These are phyloP conservation scores for Rhagium mordax DNA, from an alignment of 2,888 invertebrate species.

Conservation along the genomic window DNA sequence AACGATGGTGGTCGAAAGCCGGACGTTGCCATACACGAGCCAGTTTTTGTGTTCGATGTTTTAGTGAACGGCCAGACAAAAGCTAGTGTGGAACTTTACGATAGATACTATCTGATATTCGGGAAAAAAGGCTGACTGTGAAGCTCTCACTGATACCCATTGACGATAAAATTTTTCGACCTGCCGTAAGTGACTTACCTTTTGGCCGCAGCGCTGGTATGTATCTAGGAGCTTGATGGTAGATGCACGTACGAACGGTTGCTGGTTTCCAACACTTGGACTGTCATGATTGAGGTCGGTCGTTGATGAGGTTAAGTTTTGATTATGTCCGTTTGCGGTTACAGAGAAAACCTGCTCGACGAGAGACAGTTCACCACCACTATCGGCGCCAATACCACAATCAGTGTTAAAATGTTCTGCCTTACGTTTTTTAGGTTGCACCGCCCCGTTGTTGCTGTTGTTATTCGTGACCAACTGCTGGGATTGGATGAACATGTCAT, in stretches of 20 bases:
- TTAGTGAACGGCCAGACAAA: too few species aligned
- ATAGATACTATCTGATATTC: too few species aligned
- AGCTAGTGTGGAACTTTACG: too few species aligned
- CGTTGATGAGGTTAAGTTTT: constrained; percentile 66
- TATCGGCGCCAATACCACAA: constrained; percentile 45
- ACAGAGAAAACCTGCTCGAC: constrained; percentile 50
- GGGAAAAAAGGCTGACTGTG: too few species aligned
- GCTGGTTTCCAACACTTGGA: constrained; percentile 65
- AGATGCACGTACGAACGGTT: constrained; percentile 77
- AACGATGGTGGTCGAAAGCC: too few species aligned
- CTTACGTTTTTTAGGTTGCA: constrained; percentile 67
- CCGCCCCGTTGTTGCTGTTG: constrained; percentile 68
- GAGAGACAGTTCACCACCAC: constrained; percentile 65
- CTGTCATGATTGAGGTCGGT: constrained; percentile 64
- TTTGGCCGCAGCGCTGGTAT: constrained; percentile 78
- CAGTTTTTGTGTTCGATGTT: too few species aligned
- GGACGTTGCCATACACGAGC: too few species aligned
- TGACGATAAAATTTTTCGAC: too few species aligned
- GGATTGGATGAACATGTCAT: constrained; percentile 88
- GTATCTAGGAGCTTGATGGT: constrained; percentile 80
- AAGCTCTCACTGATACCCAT: too few species aligned
- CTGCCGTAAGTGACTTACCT: constrained; percentile 68
- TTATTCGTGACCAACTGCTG: constrained; percentile 74
- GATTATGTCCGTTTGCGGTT: constrained; percentile 33
- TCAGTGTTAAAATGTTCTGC: constrained; percentile 59